phyloP scores from a whole-genome alignment of 2,888 invertebrate genomes.

The Emmelina monodactyla region DNA sequence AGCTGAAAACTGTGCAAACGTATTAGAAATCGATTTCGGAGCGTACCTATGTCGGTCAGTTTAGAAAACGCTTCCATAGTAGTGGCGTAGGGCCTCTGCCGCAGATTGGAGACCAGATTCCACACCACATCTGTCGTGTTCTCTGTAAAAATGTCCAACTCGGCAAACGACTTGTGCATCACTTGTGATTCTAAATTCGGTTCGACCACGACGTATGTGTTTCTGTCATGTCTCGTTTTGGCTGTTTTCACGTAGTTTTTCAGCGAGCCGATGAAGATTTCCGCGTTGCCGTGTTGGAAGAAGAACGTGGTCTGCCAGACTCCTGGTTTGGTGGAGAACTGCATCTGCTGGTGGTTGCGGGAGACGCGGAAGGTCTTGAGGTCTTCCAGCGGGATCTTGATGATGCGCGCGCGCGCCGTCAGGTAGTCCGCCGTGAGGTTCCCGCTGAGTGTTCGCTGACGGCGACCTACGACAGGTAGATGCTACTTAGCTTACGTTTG shows the following conservation, averaged over 20 bases:
- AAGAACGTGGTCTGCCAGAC: conserved; percentile 82
- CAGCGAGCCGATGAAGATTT: conserved; percentile 71
- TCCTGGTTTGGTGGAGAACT: conserved; percentile 46
- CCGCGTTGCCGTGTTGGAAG: conserved; percentile 88
- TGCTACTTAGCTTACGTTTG: too few relatives aligned
- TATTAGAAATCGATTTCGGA: too few relatives aligned
- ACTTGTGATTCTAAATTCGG: conserved; percentile 70
- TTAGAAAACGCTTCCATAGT: conserved; percentile 88
- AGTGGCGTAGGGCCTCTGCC: conserved; percentile 78
- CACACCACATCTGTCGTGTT: conserved; percentile 72
- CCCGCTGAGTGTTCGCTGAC: conserved; percentile 68
- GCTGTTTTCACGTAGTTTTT: conserved; percentile 70
- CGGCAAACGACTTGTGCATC: conserved; percentile 85
- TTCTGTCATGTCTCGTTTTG: conserved; percentile 75
- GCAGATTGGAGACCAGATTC: conserved; percentile 60
- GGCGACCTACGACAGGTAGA: conserved; percentile 58
- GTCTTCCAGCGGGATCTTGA: conserved; percentile 44
- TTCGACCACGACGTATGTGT: conserved; percentile 70
- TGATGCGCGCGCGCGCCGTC: conserved; percentile 44
- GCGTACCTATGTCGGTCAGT: conserved; percentile 77
- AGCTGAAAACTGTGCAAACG: neutral
- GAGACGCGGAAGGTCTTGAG: conserved; percentile 47
- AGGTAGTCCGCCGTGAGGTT: conserved; percentile 55
- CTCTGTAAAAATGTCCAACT: conserved; percentile 82
- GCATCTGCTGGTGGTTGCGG: conserved; percentile 50